Base-by-base conservation (phyloP, 1,140 invertebrate genomes). In the Octopus bimaculoides region DNA sequence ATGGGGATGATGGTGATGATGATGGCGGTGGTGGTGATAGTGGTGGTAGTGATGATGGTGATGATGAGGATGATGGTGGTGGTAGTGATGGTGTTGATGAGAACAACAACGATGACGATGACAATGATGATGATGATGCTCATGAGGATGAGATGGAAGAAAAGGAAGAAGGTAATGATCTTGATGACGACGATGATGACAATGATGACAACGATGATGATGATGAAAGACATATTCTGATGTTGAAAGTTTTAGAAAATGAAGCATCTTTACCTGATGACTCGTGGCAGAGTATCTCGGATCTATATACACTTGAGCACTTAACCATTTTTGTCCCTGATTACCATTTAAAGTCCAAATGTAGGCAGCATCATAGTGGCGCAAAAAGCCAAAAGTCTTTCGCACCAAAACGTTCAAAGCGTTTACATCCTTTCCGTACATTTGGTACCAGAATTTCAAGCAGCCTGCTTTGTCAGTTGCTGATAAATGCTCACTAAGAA, bases 361-460 rank as follows among this genome's bases (percentile, higher is more conserved):
- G 52, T 5, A 78, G 41, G 0, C 82, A 78, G 73, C 71, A 74
- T 52, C 84, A 84, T 53, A 77, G 54, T 10, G 83, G n/a, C n/a
- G 77, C 52, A 76, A 79, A 54, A 9, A 81, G 53, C 0, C 85
- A 79, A 87, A 86, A 88, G 74, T 88, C 86, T 83, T 26, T 53
- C 78, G 41, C 9, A 85, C 86, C 71, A 85, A 83, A 78, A 89
- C 84, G 77, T 83, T 87, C 74, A 75, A 54, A 75, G 74, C 75
- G 81, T 81, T 84, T 54, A 88, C 85, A 4, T 77, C 69, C 17
- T 10, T 4, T 10, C 87, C 87, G 82, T 87, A 84, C 87, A 88
- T 88, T 73, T 86, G 84, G 77, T 83, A 82, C 80, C 83, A 89
- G 83, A 86, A 85, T 74, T 73, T 78, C 6, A 87, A 79, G 80